Evolutionary conservation across 1,140 invertebrate genomes (phyloP).

Genomic region (Uloborus diversus): DNA sequence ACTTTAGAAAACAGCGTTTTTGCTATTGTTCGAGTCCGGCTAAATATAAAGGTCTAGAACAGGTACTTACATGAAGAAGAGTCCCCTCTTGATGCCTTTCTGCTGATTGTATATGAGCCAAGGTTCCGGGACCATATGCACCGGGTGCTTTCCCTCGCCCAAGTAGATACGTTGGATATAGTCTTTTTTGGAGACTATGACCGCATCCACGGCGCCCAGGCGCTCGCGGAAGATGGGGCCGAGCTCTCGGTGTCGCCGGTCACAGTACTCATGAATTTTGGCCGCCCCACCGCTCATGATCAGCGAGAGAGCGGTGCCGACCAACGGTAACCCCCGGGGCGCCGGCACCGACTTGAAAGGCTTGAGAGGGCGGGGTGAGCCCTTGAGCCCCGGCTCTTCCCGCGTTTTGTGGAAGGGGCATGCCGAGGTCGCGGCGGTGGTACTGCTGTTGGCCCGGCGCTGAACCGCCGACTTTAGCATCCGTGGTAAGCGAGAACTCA

Average conservation of each 20-base stretch:
- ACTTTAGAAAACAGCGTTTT: no score
- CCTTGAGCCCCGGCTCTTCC: background rate
- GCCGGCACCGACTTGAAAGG: slow-evolving; percentile 63
- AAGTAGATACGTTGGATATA: slow-evolving; percentile 77
- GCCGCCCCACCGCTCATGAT: slow-evolving; percentile 68
- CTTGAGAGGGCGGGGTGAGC: background rate
- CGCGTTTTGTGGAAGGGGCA: background rate
- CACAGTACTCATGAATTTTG: slow-evolving; percentile 77
- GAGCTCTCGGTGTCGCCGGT: slow-evolving; percentile 74
- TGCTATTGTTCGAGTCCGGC: no score
- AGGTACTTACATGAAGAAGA: slow-evolving; percentile 84
- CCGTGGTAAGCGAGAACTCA: background rate
- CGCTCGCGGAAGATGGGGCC: slow-evolving; percentile 79
- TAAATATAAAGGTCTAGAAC: no score
- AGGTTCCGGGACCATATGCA: slow-evolving; percentile 81
- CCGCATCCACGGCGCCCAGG: slow-evolving; percentile 73
- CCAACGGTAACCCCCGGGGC: slow-evolving; percentile 68
- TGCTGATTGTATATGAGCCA: slow-evolving; percentile 82
- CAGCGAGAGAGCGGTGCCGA: slow-evolving; percentile 70
- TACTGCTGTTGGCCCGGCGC: background rate
- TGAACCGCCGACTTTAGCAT: background rate
- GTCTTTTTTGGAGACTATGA: slow-evolving; percentile 77
- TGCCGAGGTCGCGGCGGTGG: background rate
- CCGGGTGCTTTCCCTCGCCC: slow-evolving; percentile 80
- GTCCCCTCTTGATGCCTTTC: slow-evolving; percentile 75